Evolutionary conservation across 1,140 invertebrate genomes (phyloP), one percentile per base, ranked within the genome.

Genomic region (Achroia grisella): DNA sequence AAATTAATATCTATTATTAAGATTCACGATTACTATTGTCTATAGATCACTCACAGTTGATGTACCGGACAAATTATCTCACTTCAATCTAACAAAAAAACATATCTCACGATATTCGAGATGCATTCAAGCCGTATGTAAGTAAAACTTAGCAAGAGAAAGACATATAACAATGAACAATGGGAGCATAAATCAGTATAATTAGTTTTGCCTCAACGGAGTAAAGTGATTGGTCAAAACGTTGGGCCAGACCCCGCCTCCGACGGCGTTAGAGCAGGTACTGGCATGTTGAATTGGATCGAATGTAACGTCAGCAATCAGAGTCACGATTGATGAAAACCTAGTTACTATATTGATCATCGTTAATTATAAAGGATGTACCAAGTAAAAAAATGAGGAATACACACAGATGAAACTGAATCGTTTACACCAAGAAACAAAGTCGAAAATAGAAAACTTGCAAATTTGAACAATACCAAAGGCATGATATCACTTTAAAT

Each of bases 101-200:
- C 62, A 72, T 67, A 64, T 57, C 63, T 73, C 70, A 73, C 37
- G 34, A 23, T 23, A 23, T 36, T 15, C 54, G 56, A 61, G 62
- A 69, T 66, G 66, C 68, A 71, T 70, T 62, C 64, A 73, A 6
- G 2, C 17, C 17, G 17, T 23, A 23, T 62, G 62, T 51, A 69
- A 67, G 59, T 63, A 57, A 62, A 71, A 64, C 56, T 56, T 8
- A 41, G 45, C 36, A 59, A 65, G 67, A 69, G 70, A 73, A 67
- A 80, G 73, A 78, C 69, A 71, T 71, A 74, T 67, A 83, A 86
- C 85, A 87, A 87, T 86, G 85, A 75, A 87, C 85, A 87, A 87
- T 86, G 83, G 82, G 64, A 62, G 80, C 77, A 87, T 87, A 87
- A 87, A 86, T 87, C 85, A 86, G 83, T 85, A 86, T 86, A 87